Evolutionary conservation across 2,888 invertebrate genomes (phyloP).

Genomic region (Tinea semifulvella): DNA sequence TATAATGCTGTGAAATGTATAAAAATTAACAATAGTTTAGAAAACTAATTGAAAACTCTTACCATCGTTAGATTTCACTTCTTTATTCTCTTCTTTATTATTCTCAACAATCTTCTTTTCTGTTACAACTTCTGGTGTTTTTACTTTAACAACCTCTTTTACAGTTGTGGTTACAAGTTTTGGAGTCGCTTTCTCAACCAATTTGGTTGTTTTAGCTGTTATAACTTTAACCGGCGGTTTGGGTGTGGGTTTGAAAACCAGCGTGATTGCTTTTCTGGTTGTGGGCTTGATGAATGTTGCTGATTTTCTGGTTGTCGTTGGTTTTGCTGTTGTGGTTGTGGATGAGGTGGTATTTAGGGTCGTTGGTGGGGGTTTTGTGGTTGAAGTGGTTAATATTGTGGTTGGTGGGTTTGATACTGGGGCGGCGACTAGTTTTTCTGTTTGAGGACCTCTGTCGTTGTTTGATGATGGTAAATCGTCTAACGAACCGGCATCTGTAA

Average conservation of each 20-base stretch:
- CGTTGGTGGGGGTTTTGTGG: conserved; percentile 19
- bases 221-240: neutral
- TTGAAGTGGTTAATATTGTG: conserved; percentile 19
- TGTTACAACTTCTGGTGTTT: neutral
- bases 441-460: conserved; percentile 26
- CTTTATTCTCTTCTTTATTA: neutral
- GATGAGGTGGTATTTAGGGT: conserved; percentile 6
- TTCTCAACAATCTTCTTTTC: neutral
- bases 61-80: neutral
- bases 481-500: conserved; percentile 22
- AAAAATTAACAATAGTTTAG: no score
- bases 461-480: conserved; percentile 19
- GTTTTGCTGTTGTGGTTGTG: neutral
- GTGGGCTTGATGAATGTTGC: no score
- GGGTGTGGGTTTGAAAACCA: conserved; percentile 14
- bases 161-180: neutral
- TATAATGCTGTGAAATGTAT: no score
- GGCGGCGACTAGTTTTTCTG: conserved; percentile 33
- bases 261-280: conserved; percentile 13
- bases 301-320: conserved; percentile 13
- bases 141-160: neutral
- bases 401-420: neutral
- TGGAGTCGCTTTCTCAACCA: conserved; percentile 10
- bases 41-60: neutral
- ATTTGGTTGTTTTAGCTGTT: conserved; percentile 15